These are phyloP conservation scores for Harpegnathos saltator DNA, from an alignment of 1,140 invertebrate species.

Conservation along the genomic window DNA sequence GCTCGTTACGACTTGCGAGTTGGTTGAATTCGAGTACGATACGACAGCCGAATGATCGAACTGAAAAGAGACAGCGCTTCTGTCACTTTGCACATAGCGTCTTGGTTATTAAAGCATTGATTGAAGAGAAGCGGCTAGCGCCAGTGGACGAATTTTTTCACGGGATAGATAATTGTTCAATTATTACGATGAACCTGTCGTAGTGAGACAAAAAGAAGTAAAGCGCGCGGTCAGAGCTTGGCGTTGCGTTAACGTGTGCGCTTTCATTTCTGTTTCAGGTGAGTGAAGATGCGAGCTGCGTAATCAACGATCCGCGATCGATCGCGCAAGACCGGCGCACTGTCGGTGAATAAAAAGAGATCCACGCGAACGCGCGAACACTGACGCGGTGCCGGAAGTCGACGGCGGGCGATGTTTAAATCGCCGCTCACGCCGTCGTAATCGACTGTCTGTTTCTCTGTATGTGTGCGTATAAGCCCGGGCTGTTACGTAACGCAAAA, in stretches of 20 bases:
- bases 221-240: neutral
- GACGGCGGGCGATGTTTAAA: constrained; percentile 27
- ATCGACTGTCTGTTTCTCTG: neutral
- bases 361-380: no score
- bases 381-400: constrained; percentile 21
- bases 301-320: neutral
- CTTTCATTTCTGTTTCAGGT: constrained; percentile 79
- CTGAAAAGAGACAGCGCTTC: no score
- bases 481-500: constrained; percentile 59
- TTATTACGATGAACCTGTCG: no score
- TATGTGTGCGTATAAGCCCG: constrained; percentile 2
- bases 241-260: constrained; percentile 31
- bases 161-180: no score
- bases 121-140: no score
- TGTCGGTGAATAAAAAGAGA: neutral
- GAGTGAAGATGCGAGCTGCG: constrained; percentile 63
- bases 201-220: neutral
- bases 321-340: neutral
- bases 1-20: no score
- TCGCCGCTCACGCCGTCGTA: constrained; percentile 15
- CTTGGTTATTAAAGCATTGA: no score
- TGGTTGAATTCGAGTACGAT: no score
- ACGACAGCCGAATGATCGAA: no score
- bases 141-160: no score
- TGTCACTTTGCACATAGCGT: no score